phyloP scores from a whole-genome alignment of 2,888 invertebrate genomes.

The Magallana nippona region DNA sequence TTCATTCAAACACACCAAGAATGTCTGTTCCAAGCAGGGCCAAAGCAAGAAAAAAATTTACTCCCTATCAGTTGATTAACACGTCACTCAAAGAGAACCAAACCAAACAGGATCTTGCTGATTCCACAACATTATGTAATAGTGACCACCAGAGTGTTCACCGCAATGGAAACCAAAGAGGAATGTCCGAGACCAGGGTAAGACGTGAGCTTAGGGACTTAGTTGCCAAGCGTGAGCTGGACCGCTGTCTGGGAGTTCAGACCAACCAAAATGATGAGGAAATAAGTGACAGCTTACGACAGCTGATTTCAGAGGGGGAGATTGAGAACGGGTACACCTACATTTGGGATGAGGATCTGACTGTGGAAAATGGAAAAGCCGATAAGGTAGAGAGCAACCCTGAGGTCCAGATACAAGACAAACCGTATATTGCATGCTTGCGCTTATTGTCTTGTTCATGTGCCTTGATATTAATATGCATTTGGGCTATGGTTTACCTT shows the following conservation, averaged over 20 bases:
- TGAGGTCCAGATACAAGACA: conserved; percentile 43
- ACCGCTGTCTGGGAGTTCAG: conserved; percentile 39
- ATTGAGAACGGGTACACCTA: conserved; percentile 45
- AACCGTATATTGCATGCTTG: conserved; percentile 19
- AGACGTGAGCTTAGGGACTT: conserved; percentile 49
- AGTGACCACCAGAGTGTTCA: conserved; percentile 18
- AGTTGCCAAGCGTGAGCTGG: conserved; percentile 49
- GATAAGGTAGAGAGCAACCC: conserved; percentile 39
- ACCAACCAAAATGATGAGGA: conserved; percentile 3
- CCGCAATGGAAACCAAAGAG: conserved; percentile 36
- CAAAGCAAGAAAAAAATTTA: conserved; percentile 50
- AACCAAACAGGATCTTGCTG: conserved; percentile 31
- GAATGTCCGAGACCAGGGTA: conserved; percentile 42
- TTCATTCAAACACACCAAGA: conserved; percentile 34
- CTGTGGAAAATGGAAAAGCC: neutral
- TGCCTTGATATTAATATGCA: conserved; percentile 18
- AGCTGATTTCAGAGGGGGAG: conserved; percentile 12
- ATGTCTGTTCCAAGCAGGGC: conserved; percentile 44
- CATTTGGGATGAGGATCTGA: conserved; percentile 49
- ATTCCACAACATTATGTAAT: neutral
- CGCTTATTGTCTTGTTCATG: conserved; percentile 40
- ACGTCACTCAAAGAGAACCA: conserved; percentile 37
- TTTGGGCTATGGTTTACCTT: neutral
- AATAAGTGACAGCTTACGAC: neutral
- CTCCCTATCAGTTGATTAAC: conserved; percentile 46